phyloP scores from a whole-genome alignment of 2,888 invertebrate species.

The Apamea sordens region DNA sequence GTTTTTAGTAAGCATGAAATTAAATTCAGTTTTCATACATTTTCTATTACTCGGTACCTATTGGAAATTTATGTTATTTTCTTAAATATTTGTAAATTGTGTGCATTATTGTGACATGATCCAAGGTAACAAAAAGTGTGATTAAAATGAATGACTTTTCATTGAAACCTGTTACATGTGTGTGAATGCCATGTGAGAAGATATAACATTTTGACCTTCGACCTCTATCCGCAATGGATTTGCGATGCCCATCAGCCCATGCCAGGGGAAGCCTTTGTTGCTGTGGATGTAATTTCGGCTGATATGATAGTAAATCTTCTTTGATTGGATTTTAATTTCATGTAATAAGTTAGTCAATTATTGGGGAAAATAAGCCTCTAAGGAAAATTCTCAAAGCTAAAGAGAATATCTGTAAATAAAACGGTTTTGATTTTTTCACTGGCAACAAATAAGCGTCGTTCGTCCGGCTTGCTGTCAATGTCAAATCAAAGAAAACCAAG shows the following conservation, averaged over 20 bases:
- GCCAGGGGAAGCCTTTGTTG: too few relatives aligned
- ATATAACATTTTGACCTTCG: neutral
- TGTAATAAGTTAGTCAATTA: neutral
- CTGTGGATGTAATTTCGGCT: neutral
- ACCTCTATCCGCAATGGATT: neutral
- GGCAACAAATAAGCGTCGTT: conserved; percentile 57
- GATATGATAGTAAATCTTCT: neutral
- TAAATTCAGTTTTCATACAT: too few relatives aligned
- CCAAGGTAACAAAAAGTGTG: neutral
- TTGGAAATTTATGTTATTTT: too few relatives aligned
- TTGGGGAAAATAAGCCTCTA: too few relatives aligned
- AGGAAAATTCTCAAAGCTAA: neutral
- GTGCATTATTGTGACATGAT: too few relatives aligned
- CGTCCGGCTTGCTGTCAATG: conserved; percentile 66
- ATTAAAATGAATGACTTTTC: too few relatives aligned
- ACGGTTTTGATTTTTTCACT: neutral
- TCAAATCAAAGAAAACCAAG: conserved; percentile 68
- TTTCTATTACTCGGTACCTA: too few relatives aligned
- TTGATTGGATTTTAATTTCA: neutral
- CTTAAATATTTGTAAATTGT: too few relatives aligned
- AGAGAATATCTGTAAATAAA: conserved; percentile 14
- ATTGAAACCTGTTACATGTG: too few relatives aligned
- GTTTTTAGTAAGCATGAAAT: too few relatives aligned
- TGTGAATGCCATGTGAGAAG: too few relatives aligned
- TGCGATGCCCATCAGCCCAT: neutral